A percentile compares a stretch with the other conserved stretches of the same genome.
Evolutionary conservation across 2,797 vertebrate species (phyloP).

Genomic region (Schizopygopsis malacanthus): DNA sequence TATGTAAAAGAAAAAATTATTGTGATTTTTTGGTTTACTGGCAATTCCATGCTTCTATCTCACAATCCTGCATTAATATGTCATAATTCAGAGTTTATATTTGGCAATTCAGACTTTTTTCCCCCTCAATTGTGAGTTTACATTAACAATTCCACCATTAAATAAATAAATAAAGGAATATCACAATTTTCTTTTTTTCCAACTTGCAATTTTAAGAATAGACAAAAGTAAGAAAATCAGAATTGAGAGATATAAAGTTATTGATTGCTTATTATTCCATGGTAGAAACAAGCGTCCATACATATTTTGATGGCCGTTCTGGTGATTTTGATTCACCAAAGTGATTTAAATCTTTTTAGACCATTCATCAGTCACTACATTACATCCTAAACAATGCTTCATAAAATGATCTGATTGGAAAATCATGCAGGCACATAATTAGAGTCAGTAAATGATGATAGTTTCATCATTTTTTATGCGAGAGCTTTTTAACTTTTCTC

Average conservation of each 20-base stretch:
- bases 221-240: no score
- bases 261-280: neutral
- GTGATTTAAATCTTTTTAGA: neutral
- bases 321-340: neutral
- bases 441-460: conserved; percentile 42
- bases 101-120: no score
- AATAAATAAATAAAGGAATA: no score
- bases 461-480: neutral
- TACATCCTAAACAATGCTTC: neutral
- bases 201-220: no score
- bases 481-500: neutral
- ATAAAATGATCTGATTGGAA: neutral
- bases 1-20: no score
- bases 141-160: no score
- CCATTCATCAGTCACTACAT: neutral
- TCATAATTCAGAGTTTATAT: no score
- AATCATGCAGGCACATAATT: conserved; percentile 19
- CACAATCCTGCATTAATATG: no score
- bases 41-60: no score
- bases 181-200: no score
- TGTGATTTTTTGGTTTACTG: no score
- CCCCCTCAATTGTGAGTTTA: no score
- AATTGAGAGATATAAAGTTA: neutral
- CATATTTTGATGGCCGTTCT: neutral
- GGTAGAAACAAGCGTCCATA: neutral